Evolutionary conservation across 2,888 invertebrate genomes (phyloP).

Genomic region (Pogonocherus hispidulus): DNA sequence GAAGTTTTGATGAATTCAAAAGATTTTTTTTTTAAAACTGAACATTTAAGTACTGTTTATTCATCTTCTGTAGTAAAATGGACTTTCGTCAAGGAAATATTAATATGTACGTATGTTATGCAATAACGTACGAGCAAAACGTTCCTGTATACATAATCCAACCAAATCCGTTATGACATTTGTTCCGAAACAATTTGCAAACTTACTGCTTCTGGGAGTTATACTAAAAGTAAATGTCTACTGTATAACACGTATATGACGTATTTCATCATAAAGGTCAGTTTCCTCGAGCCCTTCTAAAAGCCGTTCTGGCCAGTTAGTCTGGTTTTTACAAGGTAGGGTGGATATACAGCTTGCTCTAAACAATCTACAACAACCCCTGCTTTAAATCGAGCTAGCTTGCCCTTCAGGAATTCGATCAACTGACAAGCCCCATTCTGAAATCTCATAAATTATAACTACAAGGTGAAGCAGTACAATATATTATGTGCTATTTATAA

Average conservation of each 20-base stretch:
- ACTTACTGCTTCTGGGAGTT: conserved; percentile 28
- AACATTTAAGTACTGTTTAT: too few species aligned
- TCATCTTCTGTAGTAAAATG: too few species aligned
- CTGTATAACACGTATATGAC: conserved; percentile 36
- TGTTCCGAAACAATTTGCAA: background rate
- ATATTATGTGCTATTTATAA: conserved; percentile 1
- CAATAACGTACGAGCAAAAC: too few species aligned
- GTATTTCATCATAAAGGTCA: conserved; percentile 40
- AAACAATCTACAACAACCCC: conserved; percentile 24
- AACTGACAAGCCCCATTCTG: conserved; percentile 31
- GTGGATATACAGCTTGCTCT: conserved; percentile 22
- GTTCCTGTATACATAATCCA: background rate
- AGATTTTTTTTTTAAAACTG: too few species aligned
- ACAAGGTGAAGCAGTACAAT: conserved; percentile 23
- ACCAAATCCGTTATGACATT: background rate
- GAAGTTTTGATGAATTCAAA: too few species aligned
- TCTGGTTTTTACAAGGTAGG: conserved; percentile 33
- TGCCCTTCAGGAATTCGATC: conserved; percentile 39
- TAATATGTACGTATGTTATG: too few species aligned
- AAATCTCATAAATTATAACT: conserved; percentile 28
- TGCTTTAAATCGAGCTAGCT: conserved; percentile 30
- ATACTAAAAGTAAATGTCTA: conserved; percentile 35
- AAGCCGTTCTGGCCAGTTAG: conserved; percentile 34
- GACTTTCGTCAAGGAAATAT: too few species aligned
- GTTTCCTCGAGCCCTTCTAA: conserved; percentile 27